A percentile compares a stretch with the other conserved stretches of the same genome.
phyloP scores from a whole-genome alignment of 2,797 vertebrate species.

The Peromyscus eremicus region DNA sequence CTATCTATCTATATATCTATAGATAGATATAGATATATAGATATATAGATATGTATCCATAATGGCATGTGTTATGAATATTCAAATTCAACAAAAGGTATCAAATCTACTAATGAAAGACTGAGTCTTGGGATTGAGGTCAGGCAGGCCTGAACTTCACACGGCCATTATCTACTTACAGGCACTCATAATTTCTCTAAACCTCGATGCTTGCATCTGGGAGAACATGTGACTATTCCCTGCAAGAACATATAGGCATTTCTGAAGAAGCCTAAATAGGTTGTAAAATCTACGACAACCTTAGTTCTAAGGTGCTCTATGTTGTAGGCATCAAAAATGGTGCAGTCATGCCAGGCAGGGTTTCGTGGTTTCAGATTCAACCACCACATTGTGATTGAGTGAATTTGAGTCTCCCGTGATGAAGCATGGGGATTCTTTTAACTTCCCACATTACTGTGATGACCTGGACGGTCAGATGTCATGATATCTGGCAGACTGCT shows the following conservation, averaged over 20 bases:
- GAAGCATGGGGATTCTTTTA: neutral
- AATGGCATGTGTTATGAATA: neutral
- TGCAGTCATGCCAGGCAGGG: neutral
- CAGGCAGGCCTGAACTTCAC: neutral
- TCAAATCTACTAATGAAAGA: neutral
- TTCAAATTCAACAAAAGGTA: neutral
- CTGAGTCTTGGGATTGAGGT: neutral
- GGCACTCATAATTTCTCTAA: neutral
- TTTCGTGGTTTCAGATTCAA: slow-evolving; percentile 26
- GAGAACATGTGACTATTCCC: neutral
- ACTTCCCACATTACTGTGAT: neutral
- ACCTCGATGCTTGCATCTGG: neutral
- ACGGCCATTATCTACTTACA: neutral
- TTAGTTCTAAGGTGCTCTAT: neutral
- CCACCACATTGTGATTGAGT: neutral
- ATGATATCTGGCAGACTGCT: neutral
- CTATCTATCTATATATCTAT: no score
- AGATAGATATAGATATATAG: no score
- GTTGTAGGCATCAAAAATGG: neutral
- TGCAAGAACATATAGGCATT: neutral
- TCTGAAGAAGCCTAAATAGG: neutral
- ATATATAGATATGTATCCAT: no score
- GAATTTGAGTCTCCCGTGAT: slow-evolving; percentile 26
- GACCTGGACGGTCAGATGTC: neutral
- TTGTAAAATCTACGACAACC: neutral